Percentiles rank a stretch among this genome's conserved stretches.
Evolutionary conservation across 92 coral and sea anemone genomes (phyloP).

Genomic region (Umimayanthus kanabou): DNA sequence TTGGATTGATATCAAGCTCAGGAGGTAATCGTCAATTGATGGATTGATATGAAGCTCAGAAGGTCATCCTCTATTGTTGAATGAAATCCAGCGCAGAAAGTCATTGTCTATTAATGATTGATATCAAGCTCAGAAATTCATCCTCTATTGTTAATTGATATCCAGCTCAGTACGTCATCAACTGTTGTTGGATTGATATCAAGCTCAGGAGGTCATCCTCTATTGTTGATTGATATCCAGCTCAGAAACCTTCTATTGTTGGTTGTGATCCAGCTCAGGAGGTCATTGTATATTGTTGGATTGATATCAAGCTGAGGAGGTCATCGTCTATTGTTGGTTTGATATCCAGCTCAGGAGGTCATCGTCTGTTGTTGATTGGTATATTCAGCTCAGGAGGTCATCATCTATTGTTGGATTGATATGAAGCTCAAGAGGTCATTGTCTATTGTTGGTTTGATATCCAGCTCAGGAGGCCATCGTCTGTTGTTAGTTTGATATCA

Average conservation of each 20-base stretch:
- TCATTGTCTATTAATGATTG: no score
- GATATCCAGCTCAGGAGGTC: background rate
- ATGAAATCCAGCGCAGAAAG: background rate
- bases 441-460: background rate
- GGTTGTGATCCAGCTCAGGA: no score
- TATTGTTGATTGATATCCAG: no score
- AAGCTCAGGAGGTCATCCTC: no score
- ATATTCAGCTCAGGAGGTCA: background rate
- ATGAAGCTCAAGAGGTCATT: background rate
- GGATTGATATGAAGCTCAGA: background rate
- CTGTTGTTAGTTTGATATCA: background rate
- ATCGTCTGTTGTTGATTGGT: background rate
- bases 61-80: background rate
- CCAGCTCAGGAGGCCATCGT: background rate
- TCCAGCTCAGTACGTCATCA: no score
- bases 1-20: background rate
- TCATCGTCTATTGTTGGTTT: background rate
- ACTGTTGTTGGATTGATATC: no score
- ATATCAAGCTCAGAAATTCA: no score
- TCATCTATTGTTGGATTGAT: no score
- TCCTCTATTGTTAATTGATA: no score
- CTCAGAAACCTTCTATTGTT: no score
- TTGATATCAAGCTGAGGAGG: background rate
- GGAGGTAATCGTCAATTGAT: background rate
- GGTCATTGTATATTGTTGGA: no score